These are phyloP conservation scores for Paratilapia polleni DNA, from an alignment of 2,113 vertebrate genomes.

Conservation along the genomic window DNA sequence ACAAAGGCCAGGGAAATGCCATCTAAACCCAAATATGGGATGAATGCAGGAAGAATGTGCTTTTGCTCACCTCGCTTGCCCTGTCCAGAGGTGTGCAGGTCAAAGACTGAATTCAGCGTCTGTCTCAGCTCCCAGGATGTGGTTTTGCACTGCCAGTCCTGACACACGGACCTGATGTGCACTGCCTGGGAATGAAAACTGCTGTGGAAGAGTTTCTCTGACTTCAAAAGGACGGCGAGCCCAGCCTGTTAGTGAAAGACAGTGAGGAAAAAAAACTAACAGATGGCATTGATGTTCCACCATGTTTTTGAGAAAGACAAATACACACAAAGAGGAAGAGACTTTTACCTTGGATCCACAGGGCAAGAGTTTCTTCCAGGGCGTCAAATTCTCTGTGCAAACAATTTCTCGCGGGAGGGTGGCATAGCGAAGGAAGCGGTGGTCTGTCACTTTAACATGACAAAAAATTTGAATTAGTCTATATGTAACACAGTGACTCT, in stretches of 20 bases:
- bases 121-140: slow-evolving; percentile 95
- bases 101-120: slow-evolving; percentile 93
- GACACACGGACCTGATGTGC: slow-evolving; percentile 92
- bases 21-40: background rate
- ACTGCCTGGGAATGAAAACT: slow-evolving; percentile 96
- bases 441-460: slow-evolving; percentile 87
- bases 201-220: slow-evolving; percentile 95
- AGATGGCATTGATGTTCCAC: background rate
- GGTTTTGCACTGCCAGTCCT: slow-evolving; percentile 85
- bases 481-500: background rate
- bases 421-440: slow-evolving; percentile 90
- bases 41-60: background rate
- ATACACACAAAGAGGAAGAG: background rate
- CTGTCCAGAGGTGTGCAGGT: slow-evolving; percentile 87
- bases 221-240: slow-evolving; percentile 92
- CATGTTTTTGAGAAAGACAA: background rate
- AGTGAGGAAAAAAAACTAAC: background rate
- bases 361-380: slow-evolving; percentile 97
- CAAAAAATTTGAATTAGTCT: background rate
- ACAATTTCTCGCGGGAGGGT: slow-evolving; percentile 94
- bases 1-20: background rate
- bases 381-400: slow-evolving; percentile 98
- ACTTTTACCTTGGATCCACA: slow-evolving; percentile 92
- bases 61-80: slow-evolving; percentile 87
- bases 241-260: slow-evolving; percentile 83